These are phyloP conservation scores for Caenorhabditis sp. DNA, from an alignment of 2,888 invertebrate genomes.

Conservation along the genomic window DNA sequence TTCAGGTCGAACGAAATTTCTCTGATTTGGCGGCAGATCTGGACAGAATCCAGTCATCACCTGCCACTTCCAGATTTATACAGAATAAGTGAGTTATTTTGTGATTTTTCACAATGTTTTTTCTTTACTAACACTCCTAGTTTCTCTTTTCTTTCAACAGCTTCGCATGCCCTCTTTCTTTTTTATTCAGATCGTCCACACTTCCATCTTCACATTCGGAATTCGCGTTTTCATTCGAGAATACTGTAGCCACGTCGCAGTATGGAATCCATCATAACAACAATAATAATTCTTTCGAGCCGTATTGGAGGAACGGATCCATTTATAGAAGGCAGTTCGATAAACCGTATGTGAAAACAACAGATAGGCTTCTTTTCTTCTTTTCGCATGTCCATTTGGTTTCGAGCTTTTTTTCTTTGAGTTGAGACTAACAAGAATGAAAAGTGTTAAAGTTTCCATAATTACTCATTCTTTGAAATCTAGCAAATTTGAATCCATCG, in stretches of 20 bases:
- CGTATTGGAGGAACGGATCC: slow-evolving; percentile 82
- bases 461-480: too few species aligned
- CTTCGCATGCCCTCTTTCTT: slow-evolving; percentile 50
- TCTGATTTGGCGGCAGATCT: slow-evolving; percentile 79
- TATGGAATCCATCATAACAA: slow-evolving; percentile 38
- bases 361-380: slow-evolving; percentile 13
- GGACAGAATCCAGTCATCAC: slow-evolving; percentile 75
- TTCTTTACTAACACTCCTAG: slow-evolving; percentile 35
- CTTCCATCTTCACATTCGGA: slow-evolving; percentile 51
- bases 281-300: slow-evolving; percentile 73
- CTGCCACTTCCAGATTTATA: slow-evolving; percentile 59
- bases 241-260: slow-evolving; percentile 55
- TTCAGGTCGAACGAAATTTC: slow-evolving; percentile 81
- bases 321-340: slow-evolving; percentile 80
- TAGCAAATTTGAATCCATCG: too few species aligned
- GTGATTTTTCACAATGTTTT: slow-evolving; percentile 23
- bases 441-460: neutral
- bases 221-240: slow-evolving; percentile 57
- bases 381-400: slow-evolving; percentile 3
- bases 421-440: slow-evolving; percentile 31
- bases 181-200: slow-evolving; percentile 52
- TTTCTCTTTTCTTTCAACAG: slow-evolving; percentile 16
- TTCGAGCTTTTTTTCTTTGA: slow-evolving; percentile 28
- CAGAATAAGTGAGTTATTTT: slow-evolving; percentile 48
- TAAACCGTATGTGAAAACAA: slow-evolving; percentile 52